Base-by-base conservation (phyloP, 37 sponge, comb jelly and placozoan species). In the Hexactinellida sp. region DNA sequence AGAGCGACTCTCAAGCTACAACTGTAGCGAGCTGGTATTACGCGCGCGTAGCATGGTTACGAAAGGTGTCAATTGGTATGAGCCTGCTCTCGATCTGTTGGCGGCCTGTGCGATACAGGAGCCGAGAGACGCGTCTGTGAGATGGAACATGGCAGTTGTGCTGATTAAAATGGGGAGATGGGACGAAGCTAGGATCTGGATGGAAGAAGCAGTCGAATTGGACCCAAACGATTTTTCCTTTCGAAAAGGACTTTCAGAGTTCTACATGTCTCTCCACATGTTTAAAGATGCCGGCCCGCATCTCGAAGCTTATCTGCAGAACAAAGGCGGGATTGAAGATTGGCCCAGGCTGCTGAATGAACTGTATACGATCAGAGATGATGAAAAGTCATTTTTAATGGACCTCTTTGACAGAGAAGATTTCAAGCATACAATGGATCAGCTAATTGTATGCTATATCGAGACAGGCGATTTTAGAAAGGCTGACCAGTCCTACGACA, bases 91-190 rank as follows among this genome's bases (percentile, higher is more conserved):
- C 7, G 89, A 91, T 83, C 47, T 90, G 9, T 89, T 94, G 63
- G 92, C 92, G 23, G 71, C 84, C 37, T 94, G 94, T 54, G 89
- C 86, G 0, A 47, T 90, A 21, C 90, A 91, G 54, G 91, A 94
- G 35, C 89, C 90, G 37, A 21, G 52, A 0, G 89, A 91, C 82
- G 54, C 86, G 0, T 82, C 51, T 1, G 87, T 92, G 0, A 71
- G 89, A 5, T 94, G 94, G 94, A 91, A 91, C 55, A 51, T 94
- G 39, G 94, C 92, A 32, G 90, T 90, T 9, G 85, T 84, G 9
- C 54, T 94, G 38, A 0, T 91, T 13, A 55, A 94, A 54, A 83
- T 88, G 84, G 89, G 54, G 5, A 55, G 92, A 21, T 30, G 1
- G 3, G 89, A 88, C 0, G 95, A 95, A 87, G 91, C 92, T 16